phyloP scores from a whole-genome alignment of 2,113 vertebrate species.

The Carlito syrichta region DNA sequence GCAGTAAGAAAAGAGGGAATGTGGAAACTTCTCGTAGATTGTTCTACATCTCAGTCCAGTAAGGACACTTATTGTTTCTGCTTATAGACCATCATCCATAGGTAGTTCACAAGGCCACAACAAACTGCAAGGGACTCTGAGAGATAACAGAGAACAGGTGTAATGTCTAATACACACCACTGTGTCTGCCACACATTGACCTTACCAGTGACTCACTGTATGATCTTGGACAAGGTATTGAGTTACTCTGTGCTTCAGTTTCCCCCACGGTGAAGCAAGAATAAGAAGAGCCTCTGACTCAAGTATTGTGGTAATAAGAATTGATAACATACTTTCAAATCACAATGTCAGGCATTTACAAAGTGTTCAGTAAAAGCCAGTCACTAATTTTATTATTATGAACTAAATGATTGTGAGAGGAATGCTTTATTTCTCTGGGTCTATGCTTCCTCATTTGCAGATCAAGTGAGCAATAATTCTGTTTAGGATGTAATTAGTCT shows the following conservation, averaged over 20 bases:
- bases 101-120: neutral
- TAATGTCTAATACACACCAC: neutral
- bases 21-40: neutral
- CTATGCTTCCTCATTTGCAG: conserved; percentile 37
- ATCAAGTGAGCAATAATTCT: neutral
- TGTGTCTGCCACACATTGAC: neutral
- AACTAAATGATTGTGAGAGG: conserved; percentile 10
- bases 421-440: conserved; percentile 32
- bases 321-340: conserved; percentile 34
- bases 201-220: neutral
- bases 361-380: conserved; percentile 35
- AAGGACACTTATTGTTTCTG: neutral
- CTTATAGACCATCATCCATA: no score
- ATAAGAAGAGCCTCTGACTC: neutral
- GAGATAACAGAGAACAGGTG: neutral
- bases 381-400: conserved; percentile 17
- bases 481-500: conserved; percentile 27
- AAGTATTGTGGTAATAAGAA: conserved; percentile 5
- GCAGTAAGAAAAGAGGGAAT: neutral
- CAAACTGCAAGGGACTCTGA: neutral
- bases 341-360: neutral
- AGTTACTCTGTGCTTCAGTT: neutral
- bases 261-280: neutral
- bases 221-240: neutral
- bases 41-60: neutral